Percentiles rank a stretch among this genome's conserved stretches.
Evolutionary conservation across 1,140 invertebrate genomes (phyloP).

Genomic region (Drosophila miranda): DNA sequence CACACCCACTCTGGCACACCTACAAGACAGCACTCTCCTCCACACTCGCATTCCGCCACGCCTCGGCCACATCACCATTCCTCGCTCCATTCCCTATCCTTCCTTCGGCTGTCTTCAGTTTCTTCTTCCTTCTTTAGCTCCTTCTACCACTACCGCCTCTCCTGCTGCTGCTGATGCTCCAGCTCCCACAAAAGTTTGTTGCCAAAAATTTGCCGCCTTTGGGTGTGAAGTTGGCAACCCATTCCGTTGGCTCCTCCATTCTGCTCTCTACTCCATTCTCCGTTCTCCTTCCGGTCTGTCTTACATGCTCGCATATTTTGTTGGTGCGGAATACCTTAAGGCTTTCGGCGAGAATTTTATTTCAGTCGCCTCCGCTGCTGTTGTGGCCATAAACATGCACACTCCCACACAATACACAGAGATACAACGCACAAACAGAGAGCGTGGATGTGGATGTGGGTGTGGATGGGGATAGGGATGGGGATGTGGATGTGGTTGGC

Average conservation of each 20-base stretch:
- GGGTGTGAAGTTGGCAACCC: constrained; percentile 72
- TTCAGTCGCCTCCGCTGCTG: constrained; percentile 61
- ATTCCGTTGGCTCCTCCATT: constrained; percentile 18
- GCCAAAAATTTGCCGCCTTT: constrained; percentile 78
- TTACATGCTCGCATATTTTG: constrained; percentile 71
- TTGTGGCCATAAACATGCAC: constrained; percentile 68
- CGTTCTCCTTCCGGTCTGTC: constrained; percentile 28
- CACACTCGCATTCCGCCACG: constrained; percentile 29
- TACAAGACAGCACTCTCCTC: constrained; percentile 7
- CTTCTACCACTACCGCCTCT: constrained; percentile 36
- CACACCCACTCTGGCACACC: constrained; percentile 42
- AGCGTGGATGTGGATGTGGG: neutral
- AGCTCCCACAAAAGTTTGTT: constrained; percentile 63
- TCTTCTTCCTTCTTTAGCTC: constrained; percentile 4
- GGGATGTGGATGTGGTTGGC: constrained; percentile 19
- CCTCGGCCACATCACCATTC: constrained; percentile 9
- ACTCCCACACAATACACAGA: constrained; percentile 15
- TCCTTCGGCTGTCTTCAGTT: constrained; percentile 10
- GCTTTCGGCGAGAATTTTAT: constrained; percentile 73
- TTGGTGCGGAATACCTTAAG: constrained; percentile 74
- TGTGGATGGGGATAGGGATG: neutral
- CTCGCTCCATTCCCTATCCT: neutral
- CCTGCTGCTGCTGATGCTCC: constrained; percentile 35
- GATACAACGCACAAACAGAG: constrained; percentile 24
- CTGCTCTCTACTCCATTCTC: constrained; percentile 6